A percentile compares a stretch with the other conserved stretches of the same genome.
Conservation (phyloP, 2,113 vertebrate genomes). For the Tetrao urogallus region DNA sequence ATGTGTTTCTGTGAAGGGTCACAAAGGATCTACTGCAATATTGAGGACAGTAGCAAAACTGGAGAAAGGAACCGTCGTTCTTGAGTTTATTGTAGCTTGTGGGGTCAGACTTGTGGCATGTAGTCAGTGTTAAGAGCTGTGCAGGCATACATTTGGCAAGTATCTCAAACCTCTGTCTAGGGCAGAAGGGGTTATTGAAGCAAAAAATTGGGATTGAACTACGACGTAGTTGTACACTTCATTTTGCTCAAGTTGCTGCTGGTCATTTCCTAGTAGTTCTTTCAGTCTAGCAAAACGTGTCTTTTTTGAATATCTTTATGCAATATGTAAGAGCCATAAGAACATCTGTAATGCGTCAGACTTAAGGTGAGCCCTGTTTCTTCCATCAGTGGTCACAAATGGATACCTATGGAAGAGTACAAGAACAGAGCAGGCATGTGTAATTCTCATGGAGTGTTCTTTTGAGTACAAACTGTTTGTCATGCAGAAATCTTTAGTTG, state of each 20-base stretch:
- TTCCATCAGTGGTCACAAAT: too few species aligned
- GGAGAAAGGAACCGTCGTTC: background rate
- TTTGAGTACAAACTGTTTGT: background rate
- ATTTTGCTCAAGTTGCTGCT: background rate
- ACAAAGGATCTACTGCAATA: background rate
- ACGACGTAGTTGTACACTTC: too few species aligned
- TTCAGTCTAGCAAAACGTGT: background rate
- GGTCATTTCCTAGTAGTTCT: background rate
- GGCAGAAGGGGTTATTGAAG: background rate
- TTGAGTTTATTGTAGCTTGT: background rate
- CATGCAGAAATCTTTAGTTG: background rate
- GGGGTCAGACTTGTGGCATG: background rate
- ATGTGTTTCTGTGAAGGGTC: background rate
- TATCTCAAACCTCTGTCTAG: background rate
- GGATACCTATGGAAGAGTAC: background rate
- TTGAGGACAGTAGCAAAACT: background rate
- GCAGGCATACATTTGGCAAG: background rate
- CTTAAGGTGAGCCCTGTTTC: background rate
- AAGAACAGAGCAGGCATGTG: background rate
- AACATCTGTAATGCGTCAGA: too few species aligned
- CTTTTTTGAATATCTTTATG: too few species aligned
- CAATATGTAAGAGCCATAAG: background rate
- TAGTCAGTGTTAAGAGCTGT: background rate
- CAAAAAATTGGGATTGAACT: background rate
- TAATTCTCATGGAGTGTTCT: background rate